Base-by-base conservation (phyloP, 30 jellyfish, hydroid and myxozoan genomes). In the Morbakka virulenta region DNA sequence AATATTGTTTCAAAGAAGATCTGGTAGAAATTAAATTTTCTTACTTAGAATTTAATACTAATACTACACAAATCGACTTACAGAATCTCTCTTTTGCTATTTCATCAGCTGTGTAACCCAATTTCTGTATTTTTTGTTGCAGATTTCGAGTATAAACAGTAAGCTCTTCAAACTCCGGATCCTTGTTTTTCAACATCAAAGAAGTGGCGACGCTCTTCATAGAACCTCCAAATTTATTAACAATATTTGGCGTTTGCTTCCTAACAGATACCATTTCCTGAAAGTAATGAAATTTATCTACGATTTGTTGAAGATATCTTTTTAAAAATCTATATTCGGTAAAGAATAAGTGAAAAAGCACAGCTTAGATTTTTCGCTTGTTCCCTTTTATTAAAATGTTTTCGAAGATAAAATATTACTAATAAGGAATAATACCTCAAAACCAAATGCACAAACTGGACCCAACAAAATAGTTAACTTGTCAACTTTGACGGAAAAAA, bases 261-360 rank as follows among this genome's bases (percentile, higher is more conserved):
- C 96, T 89, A n/a, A 96, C 96, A n/a, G 89, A 62, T 28, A 94
- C 75, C 98, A 92, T 92, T 62, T 92, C 98, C 98, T 92, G 66
- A 11, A n/a, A n/a, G n/a, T n/a, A n/a, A n/a, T n/a, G n/a, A n/a
- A n/a, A n/a, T n/a, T n/a, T n/a, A n/a, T n/a, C n/a, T n/a, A n/a
- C n/a, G n/a, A n/a, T n/a, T n/a, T n/a, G n/a, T n/a, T n/a, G n/a
- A n/a, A n/a, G n/a, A n/a, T n/a, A n/a, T n/a, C n/a, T n/a, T n/a
- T n/a, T n/a, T n/a, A n/a, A n/a, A n/a, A n/a, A n/a, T n/a, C n/a
- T n/a, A n/a, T n/a, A n/a, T n/a, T n/a, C n/a, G n/a, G n/a, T n/a
- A n/a, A n/a, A n/a, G n/a, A n/a, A n/a, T n/a, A n/a, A 22, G 49
- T 9, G 11, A 47, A 2, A 48, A 77, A 20, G 50, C 6, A 30